Conservation (phyloP, 2,113 vertebrate genomes). For the Albula glossodonta region DNA sequence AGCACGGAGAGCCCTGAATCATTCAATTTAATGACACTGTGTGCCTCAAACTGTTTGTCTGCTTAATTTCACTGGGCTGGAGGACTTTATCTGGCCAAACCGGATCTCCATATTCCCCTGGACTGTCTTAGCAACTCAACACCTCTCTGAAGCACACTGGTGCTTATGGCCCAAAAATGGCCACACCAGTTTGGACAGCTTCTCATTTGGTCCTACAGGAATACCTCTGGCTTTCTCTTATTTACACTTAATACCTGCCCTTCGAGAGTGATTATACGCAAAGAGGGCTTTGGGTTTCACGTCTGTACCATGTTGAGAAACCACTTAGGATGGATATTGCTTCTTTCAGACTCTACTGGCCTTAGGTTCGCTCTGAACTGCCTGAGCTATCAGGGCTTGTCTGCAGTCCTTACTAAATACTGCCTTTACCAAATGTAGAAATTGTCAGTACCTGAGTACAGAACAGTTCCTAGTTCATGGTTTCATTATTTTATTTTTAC, state of each 20-base stretch:
- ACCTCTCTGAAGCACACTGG: conserved; percentile 25
- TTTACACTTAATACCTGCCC: conserved; percentile 6
- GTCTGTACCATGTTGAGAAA: conserved; percentile 25
- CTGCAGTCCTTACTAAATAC: conserved; percentile 51
- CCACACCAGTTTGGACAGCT: neutral
- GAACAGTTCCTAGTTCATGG: conserved; percentile 47
- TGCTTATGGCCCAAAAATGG: neutral
- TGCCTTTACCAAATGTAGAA: conserved; percentile 52
- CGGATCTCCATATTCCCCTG: conserved; percentile 14
- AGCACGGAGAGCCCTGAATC: conserved; percentile 28
- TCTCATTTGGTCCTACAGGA: neutral
- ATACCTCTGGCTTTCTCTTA: conserved; percentile 5
- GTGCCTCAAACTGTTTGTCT: conserved; percentile 30
- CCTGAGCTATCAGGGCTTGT: conserved; percentile 52
- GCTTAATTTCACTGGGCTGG: conserved; percentile 30
- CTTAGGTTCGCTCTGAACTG: conserved; percentile 25
- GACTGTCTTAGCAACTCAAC: conserved; percentile 33
- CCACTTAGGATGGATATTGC: conserved; percentile 14
- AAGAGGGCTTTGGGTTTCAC: conserved; percentile 4
- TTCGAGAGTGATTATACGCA: conserved; percentile 2
- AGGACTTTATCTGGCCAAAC: conserved; percentile 16
- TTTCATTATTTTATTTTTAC: neutral
- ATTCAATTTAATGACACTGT: conserved; percentile 29
- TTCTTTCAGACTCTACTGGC: conserved; percentile 34
- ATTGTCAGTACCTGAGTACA: conserved; percentile 49